phyloP scores from a whole-genome alignment of 2,797 vertebrate species.

The Myotis vivesi region DNA sequence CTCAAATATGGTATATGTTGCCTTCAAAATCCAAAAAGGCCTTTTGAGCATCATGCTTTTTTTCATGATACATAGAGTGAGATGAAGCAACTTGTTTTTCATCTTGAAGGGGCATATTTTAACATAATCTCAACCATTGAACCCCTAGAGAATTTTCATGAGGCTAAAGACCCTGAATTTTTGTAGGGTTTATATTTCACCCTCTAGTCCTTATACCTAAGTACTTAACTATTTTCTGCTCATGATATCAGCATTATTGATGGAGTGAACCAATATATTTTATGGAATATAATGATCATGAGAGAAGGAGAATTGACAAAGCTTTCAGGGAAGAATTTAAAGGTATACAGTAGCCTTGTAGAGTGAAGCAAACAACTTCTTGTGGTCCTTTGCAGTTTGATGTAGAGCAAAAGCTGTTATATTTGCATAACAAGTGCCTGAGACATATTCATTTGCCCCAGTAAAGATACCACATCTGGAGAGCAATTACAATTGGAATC shows the following conservation, averaged over 20 bases:
- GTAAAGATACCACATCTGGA: background rate
- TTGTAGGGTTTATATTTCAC: background rate
- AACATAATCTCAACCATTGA: background rate
- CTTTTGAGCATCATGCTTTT: background rate
- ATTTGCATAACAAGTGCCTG: background rate
- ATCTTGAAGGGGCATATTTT: background rate
- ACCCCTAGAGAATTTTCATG: background rate
- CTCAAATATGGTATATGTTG: background rate
- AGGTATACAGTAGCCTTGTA: background rate
- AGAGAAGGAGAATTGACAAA: background rate
- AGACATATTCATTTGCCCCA: background rate
- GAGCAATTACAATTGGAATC: background rate
- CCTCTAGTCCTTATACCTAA: background rate
- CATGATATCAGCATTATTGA: background rate
- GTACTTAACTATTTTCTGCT: background rate
- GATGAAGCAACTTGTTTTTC: background rate
- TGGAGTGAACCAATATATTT: background rate
- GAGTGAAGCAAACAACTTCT: background rate
- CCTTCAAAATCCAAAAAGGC: background rate
- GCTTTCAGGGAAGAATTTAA: background rate
- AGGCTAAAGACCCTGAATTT: background rate
- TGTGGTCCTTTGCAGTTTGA: background rate
- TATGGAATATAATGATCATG: background rate
- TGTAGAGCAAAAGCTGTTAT: background rate
- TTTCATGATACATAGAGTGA: background rate